Base-by-base conservation (phyloP, 2,888 invertebrate genomes). In the Diarsia mendica region DNA sequence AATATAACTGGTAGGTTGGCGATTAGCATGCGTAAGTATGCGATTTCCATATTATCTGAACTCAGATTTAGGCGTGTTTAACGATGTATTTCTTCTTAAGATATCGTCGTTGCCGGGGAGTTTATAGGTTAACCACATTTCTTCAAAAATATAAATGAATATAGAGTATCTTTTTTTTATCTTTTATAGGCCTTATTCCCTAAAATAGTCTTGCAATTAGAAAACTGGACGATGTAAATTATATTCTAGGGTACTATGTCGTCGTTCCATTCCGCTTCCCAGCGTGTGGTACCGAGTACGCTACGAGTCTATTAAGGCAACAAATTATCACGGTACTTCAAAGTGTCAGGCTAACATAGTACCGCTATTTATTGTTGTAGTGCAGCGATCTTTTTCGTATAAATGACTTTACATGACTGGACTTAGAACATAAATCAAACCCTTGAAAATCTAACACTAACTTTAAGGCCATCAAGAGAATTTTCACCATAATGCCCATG, bases 311-410 rank as follows among this genome's bases (percentile, higher is more conserved):
- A 28, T 58, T 67, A 73, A 33, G 18, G 46, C 39, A 53, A 73
- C 48, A 79, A 79, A 79, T 68, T 28, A 60, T 61, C 44, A 60
- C 20, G 49, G 61, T 69, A 61, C 66, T 69, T 46, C 55, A 33
- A 3, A 55, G 33, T 66, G 65, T 44, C 61, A 75, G 23, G 65
- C 15, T 74, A 61, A 69, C 46, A 48, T 18, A 69, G 44, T 68
- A 13, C 60, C 15, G 5, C 67, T 49, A 73, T 68, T 39, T 61
- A 68, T 66, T 69, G 53, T 33, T 44, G 48, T 48, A 66, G 55
- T 51, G 49, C 53, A 49, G 53, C 13, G 48, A 65, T 60, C 53
- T 53, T 65, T 44, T 48, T 60, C 20, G n/a, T 61, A 48, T 48
- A 44, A 46, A 46, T 9, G 13, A 44, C 23, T 72, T 51, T 64